Conservation (phyloP, 2,888 invertebrate species). For the Ecdyonurus torrentis region DNA sequence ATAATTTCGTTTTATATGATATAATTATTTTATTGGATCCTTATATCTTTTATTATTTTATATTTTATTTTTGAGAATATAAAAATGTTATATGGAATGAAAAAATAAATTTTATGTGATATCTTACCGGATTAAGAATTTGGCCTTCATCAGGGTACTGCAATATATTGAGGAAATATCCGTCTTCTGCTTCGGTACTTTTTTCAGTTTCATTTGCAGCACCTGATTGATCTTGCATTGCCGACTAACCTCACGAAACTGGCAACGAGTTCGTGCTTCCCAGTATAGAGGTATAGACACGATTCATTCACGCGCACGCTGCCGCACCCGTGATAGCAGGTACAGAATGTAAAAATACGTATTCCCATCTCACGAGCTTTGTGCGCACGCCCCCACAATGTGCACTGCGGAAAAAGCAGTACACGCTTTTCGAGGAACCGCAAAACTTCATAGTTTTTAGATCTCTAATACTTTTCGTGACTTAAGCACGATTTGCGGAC, state of each 20-base stretch:
- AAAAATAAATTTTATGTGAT: too few species aligned
- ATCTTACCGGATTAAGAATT: conserved; percentile 8
- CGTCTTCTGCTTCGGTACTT: conserved; percentile 6
- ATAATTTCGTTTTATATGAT: too few species aligned
- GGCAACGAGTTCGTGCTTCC: neutral
- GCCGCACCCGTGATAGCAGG: neutral
- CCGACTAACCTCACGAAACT: neutral
- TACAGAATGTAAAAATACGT: neutral
- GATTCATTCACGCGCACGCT: neutral
- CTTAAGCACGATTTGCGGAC: too few species aligned
- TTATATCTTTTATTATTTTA: too few species aligned
- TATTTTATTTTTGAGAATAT: too few species aligned
- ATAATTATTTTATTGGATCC: too few species aligned
- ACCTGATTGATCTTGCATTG: neutral
- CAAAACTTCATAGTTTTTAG: too few species aligned
- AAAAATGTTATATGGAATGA: too few species aligned
- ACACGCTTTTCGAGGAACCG: too few species aligned
- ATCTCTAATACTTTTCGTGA: too few species aligned
- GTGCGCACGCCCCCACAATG: neutral
- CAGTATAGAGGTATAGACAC: too few species aligned
- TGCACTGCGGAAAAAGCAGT: neutral
- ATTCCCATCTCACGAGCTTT: neutral
- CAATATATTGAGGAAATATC: conserved; percentile 1
- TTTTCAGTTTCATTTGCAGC: neutral
- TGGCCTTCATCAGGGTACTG: conserved; percentile 7